phyloP scores from a whole-genome alignment of 2,888 invertebrate genomes.

The Drosophila lacicola region DNA sequence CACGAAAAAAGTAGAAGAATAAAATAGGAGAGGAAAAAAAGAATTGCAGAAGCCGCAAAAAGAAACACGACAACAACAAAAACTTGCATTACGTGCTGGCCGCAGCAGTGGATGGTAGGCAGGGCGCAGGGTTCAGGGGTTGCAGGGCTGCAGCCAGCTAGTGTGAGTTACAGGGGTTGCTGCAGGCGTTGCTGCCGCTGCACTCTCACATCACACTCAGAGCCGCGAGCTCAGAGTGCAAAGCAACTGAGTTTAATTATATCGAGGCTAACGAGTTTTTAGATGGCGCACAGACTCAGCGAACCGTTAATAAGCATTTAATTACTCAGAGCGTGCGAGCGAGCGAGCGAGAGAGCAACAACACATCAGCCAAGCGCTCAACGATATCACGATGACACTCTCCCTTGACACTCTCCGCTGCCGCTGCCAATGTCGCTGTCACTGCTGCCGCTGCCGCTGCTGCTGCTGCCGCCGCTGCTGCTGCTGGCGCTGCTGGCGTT shows the following conservation, averaged over 20 bases:
- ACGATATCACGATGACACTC: constrained; percentile 57
- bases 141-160: constrained; percentile 3
- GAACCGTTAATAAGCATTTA: constrained; percentile 84
- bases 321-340: constrained; percentile 73
- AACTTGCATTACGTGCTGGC: constrained; percentile 48
- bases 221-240: constrained; percentile 44
- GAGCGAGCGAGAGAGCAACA: constrained; percentile 15
- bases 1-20: constrained; percentile 14
- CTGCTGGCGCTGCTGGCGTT: constrained; percentile 45
- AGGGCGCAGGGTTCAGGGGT: not conserved
- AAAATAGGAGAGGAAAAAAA: constrained; percentile 2
- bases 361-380: constrained; percentile 34
- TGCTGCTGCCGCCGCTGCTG: not conserved
- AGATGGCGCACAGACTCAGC: constrained; percentile 78
- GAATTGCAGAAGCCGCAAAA: constrained; percentile 56
- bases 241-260: constrained; percentile 72
- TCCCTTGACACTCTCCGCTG: constrained; percentile 22
- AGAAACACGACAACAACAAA: constrained; percentile 32
- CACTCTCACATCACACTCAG: constrained; percentile 27
- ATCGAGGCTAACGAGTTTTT: constrained; percentile 77
- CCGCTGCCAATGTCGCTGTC: not conserved
- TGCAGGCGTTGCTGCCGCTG: constrained; percentile 16
- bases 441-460: constrained; percentile 10
- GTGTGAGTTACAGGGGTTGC: constrained; percentile 54
- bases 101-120: not conserved